Evolutionary conservation across 53 echinoderm and acorn worm species (phyloP).

Genomic region (Hippasteria phrygiana): DNA sequence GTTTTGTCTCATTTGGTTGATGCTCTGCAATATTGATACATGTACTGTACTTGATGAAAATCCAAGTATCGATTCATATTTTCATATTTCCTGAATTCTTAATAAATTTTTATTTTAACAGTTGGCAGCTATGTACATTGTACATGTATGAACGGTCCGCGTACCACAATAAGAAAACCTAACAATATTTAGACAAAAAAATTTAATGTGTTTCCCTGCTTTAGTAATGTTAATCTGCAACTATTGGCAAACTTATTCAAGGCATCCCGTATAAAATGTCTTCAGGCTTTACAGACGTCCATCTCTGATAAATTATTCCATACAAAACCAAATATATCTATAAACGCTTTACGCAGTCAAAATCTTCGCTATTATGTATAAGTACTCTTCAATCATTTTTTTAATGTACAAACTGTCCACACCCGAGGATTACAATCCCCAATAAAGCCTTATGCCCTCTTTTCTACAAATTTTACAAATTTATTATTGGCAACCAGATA

Average conservation of each 20-base stretch:
- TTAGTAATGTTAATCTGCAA: slow-evolving; percentile 18
- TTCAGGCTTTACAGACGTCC: neutral
- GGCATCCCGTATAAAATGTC: neutral
- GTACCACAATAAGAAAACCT: neutral
- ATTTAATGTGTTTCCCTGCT: neutral
- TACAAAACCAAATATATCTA: slow-evolving; percentile 40
- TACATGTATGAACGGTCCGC: no score
- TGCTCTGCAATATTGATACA: no score
- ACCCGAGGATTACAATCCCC: neutral
- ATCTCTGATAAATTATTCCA: slow-evolving; percentile 39
- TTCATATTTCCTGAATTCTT: no score
- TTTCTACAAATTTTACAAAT: neutral
- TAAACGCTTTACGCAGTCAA: slow-evolving; percentile 6
- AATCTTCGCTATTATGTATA: slow-evolving; percentile 13
- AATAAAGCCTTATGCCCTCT: neutral
- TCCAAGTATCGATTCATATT: no score
- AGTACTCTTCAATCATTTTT: neutral
- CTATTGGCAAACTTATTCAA: neutral
- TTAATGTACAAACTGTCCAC: neutral
- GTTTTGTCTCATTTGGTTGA: no score
- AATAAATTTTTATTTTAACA: no score
- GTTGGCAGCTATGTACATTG: no score
- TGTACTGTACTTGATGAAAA: no score
- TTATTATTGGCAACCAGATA: no score
- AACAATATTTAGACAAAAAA: neutral